A percentile compares a stretch with the other conserved stretches of the same genome.
These are phyloP conservation scores for Montipora sp. DNA, from an alignment of 64 coral and sea anemone species.

Conservation along the genomic window DNA sequence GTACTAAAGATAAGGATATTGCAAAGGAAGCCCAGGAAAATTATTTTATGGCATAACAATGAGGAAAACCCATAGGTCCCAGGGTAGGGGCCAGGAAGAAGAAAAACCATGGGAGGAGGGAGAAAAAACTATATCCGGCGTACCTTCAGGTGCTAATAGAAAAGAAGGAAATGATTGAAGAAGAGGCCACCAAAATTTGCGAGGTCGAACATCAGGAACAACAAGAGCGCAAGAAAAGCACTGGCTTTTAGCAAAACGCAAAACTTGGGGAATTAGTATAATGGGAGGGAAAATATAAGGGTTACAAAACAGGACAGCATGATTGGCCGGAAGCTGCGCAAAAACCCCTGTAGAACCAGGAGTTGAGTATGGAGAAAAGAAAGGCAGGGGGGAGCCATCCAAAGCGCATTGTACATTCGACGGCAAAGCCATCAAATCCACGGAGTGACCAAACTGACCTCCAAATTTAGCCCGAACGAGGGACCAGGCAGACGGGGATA, in stretches of 20 bases:
- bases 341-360: not conserved
- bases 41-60: not conserved
- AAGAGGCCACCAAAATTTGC: slow-evolving; percentile 44
- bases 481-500: slow-evolving; percentile 6
- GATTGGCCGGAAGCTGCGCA: not conserved
- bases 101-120: not conserved
- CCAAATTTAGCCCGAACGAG: slow-evolving; percentile 31
- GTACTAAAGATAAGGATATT: not conserved
- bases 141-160: not conserved
- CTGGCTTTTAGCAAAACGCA: not conserved
- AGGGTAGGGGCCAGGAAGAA: slow-evolving; percentile 12
- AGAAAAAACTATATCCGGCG: not conserved
- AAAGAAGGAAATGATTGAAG: not conserved
- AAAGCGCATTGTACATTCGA: slow-evolving; percentile 35
- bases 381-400: slow-evolving; percentile 25
- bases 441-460: slow-evolving; percentile 35
- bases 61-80: slow-evolving; percentile 37
- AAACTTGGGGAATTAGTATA: not conserved
- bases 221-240: slow-evolving; percentile 9
- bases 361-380: not conserved
- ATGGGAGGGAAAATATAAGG: not conserved
- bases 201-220: slow-evolving; percentile 15
- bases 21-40: not conserved
- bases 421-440: slow-evolving; percentile 47
- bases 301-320: not conserved